Evolutionary conservation across 2,113 vertebrate species (phyloP), one percentile per base, ranked within the genome.

Genomic region (Hippopotamus amphibius): DNA sequence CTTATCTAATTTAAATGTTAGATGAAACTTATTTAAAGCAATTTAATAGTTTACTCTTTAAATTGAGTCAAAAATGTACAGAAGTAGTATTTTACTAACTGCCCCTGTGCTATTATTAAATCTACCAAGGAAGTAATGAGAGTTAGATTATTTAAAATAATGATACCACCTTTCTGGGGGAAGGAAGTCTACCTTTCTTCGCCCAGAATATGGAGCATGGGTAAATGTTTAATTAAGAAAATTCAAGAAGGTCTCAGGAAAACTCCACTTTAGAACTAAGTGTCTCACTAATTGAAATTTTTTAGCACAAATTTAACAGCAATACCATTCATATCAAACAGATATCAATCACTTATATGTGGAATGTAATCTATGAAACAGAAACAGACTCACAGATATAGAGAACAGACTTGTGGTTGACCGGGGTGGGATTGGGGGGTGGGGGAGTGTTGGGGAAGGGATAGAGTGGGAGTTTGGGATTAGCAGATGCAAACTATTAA

Each of bases 171-270:
- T 65, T 96, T 87, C 55, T 90, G 37, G 37, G 37, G 37, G 37
- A 37, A 37, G 37, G 37, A 37, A 37, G 37, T 37, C 37, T 37
- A 59, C 59, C 0, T 65, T 96, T 87, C 55, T 90, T 83, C 14
- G 63, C 57, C 21, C 22, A 93, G 59, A 97, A 71, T 97, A 96
- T 55, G 48, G 68, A 86, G 11, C 21, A 22, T 77, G 21, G 74
- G 85, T 95, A 68, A 98, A 93, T 96, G 37, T 68, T 98, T 96
- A 98, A 97, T 95, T 57, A 98, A 81, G 55, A 17, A 92, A 94
- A 69, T 87, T 66, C 96, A 96, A 97, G 76, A 87, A 95, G 37
- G 37, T 97, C 71, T 89, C 82, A 90, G n/a, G 17, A 61, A 96
- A 96, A 97, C 97, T 65, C 71, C 28, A 90, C 82, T 95, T 95